Percentiles rank a stretch among this genome's conserved stretches.
Conservation (phyloP, 1,140 invertebrate species). For the Choristoneura fumiferana region DNA sequence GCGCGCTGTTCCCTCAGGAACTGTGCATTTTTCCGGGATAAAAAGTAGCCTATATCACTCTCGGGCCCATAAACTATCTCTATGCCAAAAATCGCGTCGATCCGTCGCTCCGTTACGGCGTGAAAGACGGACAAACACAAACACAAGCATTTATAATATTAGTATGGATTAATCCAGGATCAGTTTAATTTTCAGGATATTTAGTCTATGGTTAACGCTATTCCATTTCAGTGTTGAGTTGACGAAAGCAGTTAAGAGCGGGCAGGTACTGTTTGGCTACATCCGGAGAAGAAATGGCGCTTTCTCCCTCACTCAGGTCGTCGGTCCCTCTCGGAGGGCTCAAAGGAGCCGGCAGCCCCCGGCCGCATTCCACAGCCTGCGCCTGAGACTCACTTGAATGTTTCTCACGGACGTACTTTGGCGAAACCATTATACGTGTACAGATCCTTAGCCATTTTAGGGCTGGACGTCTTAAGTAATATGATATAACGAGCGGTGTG, state of each 20-base stretch:
- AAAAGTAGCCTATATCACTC: too few relatives aligned
- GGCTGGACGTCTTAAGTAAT: constrained; percentile 3
- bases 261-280: neutral
- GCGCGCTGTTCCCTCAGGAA: too few relatives aligned
- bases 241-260: neutral
- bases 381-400: constrained; percentile 65
- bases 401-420: constrained; percentile 77
- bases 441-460: constrained; percentile 22
- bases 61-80: too few relatives aligned
- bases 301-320: constrained; percentile 65
- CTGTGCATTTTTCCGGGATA: too few relatives aligned
- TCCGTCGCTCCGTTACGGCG: too few relatives aligned
- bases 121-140: too few relatives aligned
- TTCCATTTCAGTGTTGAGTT: too few relatives aligned
- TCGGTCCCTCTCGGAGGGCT: constrained; percentile 65
- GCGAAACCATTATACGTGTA: constrained; percentile 66
- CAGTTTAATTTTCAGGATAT: too few relatives aligned
- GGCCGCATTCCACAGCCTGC: constrained; percentile 68
- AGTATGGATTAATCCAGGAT: too few relatives aligned
- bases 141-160: too few relatives aligned
- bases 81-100: too few relatives aligned
- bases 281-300: constrained; percentile 50
- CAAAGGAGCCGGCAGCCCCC: constrained; percentile 74
- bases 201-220: too few relatives aligned
- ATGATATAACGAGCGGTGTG: constrained; percentile 1